A percentile compares a stretch with the other conserved stretches of the same genome.
Evolutionary conservation across 1,140 invertebrate species (phyloP).

Genomic region (Drosophila kepulauana): DNA sequence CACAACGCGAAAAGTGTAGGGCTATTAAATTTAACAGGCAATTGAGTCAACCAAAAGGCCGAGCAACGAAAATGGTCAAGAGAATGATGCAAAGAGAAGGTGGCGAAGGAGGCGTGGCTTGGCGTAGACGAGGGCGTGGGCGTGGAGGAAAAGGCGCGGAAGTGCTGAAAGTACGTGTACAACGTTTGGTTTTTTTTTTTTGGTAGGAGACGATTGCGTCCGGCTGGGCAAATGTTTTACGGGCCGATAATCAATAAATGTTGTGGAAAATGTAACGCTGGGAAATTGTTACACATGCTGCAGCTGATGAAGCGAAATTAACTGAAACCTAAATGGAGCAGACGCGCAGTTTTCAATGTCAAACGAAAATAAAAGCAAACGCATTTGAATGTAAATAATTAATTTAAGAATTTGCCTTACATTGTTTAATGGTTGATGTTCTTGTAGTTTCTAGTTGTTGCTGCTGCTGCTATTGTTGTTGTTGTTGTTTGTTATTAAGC

Average conservation of each 20-base stretch:
- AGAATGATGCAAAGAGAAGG: background rate
- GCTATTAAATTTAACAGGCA: constrained; percentile 76
- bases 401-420: constrained; percentile 46
- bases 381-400: constrained; percentile 12
- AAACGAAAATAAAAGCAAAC: constrained; percentile 12
- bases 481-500: constrained; percentile 8
- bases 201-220: constrained; percentile 3
- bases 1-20: constrained; percentile 61
- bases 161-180: constrained; percentile 20
- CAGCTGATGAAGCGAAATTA: constrained; percentile 67
- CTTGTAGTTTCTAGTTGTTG: background rate
- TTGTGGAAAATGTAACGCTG: constrained; percentile 70
- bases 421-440: constrained; percentile 56
- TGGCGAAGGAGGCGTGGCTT: too few relatives aligned
- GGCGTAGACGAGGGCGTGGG: too few relatives aligned
- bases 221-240: constrained; percentile 23
- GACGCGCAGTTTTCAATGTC: constrained; percentile 49
- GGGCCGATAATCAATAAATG: constrained; percentile 77
- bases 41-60: constrained; percentile 63
- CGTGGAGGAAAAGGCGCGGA: background rate
- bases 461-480: background rate
- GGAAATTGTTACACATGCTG: constrained; percentile 69
- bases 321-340: constrained; percentile 46
- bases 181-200: background rate
- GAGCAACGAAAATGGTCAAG: constrained; percentile 18